Percentiles rank a stretch among this genome's conserved stretches.
These are phyloP conservation scores for Saccostrea cuccullata DNA, from an alignment of 1,140 invertebrate species.

Conservation along the genomic window DNA sequence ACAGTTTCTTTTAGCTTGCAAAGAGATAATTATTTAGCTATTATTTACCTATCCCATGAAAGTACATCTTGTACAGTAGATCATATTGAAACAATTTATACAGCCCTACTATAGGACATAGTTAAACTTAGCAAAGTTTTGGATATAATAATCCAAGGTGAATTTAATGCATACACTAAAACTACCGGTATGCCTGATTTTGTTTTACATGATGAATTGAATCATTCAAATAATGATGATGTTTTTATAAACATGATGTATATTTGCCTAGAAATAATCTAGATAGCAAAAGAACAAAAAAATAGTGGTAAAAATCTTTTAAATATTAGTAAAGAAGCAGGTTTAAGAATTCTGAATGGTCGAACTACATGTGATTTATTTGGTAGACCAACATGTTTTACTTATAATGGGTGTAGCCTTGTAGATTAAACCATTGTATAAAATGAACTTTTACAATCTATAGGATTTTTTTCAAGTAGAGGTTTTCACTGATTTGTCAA, in stretches of 20 bases:
- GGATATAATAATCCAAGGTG: slow-evolving; percentile 36
- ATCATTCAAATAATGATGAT: too few species aligned
- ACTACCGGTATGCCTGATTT: slow-evolving; percentile 16
- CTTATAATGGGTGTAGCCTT: too few species aligned
- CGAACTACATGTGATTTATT: too few species aligned
- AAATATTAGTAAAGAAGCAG: slow-evolving; percentile 24
- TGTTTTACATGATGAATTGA: slow-evolving; percentile 4
- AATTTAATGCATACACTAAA: slow-evolving; percentile 43
- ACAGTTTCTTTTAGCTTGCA: background rate
- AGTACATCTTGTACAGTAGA: background rate
- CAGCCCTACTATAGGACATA: background rate
- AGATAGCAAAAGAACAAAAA: too few species aligned
- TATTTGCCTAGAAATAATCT: slow-evolving; percentile 24
- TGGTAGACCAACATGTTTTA: too few species aligned
- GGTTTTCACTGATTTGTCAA: background rate
- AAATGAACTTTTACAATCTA: background rate
- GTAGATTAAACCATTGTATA: slow-evolving; percentile 37
- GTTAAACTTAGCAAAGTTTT: slow-evolving; percentile 18
- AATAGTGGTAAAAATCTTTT: slow-evolving; percentile 35
- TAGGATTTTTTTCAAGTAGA: slow-evolving; percentile 21
- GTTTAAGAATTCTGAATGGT: too few species aligned
- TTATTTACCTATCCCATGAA: slow-evolving; percentile 37
- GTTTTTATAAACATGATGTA: slow-evolving; percentile 15
- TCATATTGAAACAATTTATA: too few species aligned
- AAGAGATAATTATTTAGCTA: slow-evolving; percentile 33